These are phyloP conservation scores for Aselliscus stoliczkanus DNA, from an alignment of 2,797 vertebrate species.

Conservation along the genomic window DNA sequence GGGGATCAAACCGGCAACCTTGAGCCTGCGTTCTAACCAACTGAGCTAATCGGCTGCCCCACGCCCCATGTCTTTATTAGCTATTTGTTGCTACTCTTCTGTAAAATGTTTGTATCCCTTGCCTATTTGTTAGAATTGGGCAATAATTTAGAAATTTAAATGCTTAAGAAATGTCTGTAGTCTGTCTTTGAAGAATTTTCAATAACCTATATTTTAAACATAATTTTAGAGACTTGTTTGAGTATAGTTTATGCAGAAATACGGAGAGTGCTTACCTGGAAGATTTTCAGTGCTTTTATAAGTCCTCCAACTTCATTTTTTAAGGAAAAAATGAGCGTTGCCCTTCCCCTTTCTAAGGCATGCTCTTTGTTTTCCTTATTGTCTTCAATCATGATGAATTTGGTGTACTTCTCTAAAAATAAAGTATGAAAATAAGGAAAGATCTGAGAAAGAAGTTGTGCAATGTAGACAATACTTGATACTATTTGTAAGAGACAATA, in stretches of 20 bases:
- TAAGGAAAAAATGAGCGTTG: slow-evolving; percentile 94
- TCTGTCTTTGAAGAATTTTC: background rate
- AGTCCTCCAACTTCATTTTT: slow-evolving; percentile 98
- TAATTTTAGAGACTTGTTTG: background rate
- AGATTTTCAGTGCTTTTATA: slow-evolving; percentile 95
- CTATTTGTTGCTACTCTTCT: background rate
- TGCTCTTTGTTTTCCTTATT: slow-evolving; percentile 92
- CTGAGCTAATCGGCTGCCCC: too few relatives aligned
- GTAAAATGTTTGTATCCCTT: background rate
- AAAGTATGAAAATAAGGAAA: slow-evolving; percentile 14
- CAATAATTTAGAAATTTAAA: background rate
- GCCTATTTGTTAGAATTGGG: background rate
- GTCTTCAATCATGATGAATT: slow-evolving; percentile 91
- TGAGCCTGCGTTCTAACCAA: too few relatives aligned
- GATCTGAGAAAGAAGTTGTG: background rate
- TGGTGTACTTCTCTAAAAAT: slow-evolving; percentile 87
- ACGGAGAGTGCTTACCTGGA: slow-evolving; percentile 85
- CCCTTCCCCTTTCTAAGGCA: slow-evolving; percentile 85
- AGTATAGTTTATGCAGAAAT: background rate
- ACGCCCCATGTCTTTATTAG: background rate
- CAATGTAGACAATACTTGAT: background rate
- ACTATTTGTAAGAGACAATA: background rate
- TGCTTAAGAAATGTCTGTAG: slow-evolving; percentile 11
- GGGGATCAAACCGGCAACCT: too few relatives aligned
- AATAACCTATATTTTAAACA: background rate